phyloP scores from a whole-genome alignment of 1,140 invertebrate genomes.

The Drosophila nannoptera region DNA sequence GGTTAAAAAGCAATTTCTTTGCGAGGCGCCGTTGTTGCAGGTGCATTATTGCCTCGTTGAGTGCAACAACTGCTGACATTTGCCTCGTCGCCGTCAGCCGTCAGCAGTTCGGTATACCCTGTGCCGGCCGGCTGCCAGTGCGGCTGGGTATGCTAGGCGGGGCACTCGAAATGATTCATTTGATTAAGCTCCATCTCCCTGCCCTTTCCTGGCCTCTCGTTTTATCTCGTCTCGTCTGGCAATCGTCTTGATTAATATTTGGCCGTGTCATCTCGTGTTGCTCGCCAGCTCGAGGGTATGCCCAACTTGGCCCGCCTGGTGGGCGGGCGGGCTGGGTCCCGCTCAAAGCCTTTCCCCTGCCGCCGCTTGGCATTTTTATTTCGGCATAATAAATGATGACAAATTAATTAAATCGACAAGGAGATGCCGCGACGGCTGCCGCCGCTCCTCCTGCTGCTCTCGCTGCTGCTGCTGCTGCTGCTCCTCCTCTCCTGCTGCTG shows the following conservation, averaged over 20 bases:
- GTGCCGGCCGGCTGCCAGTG: no score
- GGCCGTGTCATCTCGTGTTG: no score
- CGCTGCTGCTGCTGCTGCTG: not conserved
- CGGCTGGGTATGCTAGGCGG: not conserved
- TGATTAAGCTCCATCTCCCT: no score
- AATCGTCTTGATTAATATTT: no score
- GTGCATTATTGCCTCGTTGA: conserved; percentile 23
- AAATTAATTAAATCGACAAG: conserved; percentile 73
- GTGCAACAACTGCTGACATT: conserved; percentile 39
- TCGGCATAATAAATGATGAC: conserved; percentile 74
- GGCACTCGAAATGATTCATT: no score
- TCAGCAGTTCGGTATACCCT: conserved; percentile 17
- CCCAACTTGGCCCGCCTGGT: no score
- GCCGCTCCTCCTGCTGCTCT: conserved; percentile 18
- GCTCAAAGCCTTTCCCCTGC: not conserved
- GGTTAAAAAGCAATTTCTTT: conserved; percentile 72
- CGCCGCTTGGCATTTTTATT: conserved; percentile 34
- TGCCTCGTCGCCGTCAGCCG: conserved; percentile 39
- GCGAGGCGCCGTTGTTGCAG: conserved; percentile 18
- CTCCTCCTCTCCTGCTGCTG: no score
- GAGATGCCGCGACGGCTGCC: no score
- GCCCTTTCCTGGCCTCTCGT: no score
- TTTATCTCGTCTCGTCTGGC: no score
- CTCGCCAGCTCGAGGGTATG: no score
- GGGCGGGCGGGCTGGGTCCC: no score